phyloP scores from a whole-genome alignment of 1,140 invertebrate genomes.

The Bombus difficillimus region DNA sequence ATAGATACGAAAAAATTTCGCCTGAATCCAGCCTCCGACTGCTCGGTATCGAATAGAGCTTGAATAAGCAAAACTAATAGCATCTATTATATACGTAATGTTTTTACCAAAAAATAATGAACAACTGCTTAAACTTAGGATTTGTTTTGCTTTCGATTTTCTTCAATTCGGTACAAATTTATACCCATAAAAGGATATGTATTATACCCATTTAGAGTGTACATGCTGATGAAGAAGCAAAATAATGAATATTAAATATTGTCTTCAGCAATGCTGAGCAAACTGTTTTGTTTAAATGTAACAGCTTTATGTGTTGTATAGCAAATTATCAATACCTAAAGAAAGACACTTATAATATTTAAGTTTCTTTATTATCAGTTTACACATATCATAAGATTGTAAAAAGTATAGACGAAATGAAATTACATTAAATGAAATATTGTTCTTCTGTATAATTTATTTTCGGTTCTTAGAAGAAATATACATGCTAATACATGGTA shows the following conservation, averaged over 20 bases:
- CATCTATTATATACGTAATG: constrained; percentile 22
- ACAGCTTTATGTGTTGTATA: background rate
- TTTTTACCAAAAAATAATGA: constrained; percentile 35
- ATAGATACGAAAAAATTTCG: constrained; percentile 55
- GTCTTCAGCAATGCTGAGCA: constrained; percentile 56
- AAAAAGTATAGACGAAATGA: constrained; percentile 24
- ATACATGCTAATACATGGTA: constrained; percentile 26
- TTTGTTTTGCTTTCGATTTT: constrained; percentile 26
- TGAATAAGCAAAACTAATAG: constrained; percentile 36
- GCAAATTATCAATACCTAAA: constrained; percentile 6
- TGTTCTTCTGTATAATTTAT: background rate
- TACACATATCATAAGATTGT: constrained; percentile 56
- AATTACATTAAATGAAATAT: constrained; percentile 13
- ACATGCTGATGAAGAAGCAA: background rate
- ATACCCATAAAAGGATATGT: background rate
- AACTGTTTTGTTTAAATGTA: constrained; percentile 18
- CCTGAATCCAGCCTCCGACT: constrained; percentile 42
- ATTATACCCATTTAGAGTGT: background rate
- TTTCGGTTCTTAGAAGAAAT: background rate
- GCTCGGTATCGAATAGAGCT: constrained; percentile 59
- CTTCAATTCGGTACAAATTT: background rate
- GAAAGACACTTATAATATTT: constrained; percentile 18
- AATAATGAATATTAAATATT: constrained; percentile 40
- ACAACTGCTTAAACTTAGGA: constrained; percentile 23
- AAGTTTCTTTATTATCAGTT: constrained; percentile 43